Evolutionary conservation across 2,113 vertebrate species (phyloP), one percentile per base, ranked within the genome.

Genomic region (Aramus guarauna): DNA sequence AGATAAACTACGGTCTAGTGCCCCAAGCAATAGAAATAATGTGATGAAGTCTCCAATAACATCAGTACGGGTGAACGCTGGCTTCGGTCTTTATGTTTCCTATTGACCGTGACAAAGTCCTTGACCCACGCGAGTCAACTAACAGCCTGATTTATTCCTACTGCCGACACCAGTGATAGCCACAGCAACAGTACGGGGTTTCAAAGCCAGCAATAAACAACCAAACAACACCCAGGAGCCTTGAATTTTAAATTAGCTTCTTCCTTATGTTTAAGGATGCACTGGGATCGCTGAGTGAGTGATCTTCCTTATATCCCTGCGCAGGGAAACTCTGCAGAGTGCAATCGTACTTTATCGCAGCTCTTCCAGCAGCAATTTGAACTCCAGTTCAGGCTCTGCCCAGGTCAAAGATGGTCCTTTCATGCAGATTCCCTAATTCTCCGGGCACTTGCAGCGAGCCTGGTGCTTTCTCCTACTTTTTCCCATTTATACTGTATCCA

Each of bases 291-390:
- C 24, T 0, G 63, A 19, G 23, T 11, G 36, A 85, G 30, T 22
- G 9, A 41, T 41, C 48, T 32, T 36, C 5, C 45, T 23, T 10
- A 5, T 3, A 24, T 9, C 41, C 24, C 14, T 2, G 14, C 15
- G 0, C 1, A 8, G 48, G 50, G 55, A 15, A 39, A 23, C 47
- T 48, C 71, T 3, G 15, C 17, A 43, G 26, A 45, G 29, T 1
- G 10, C 30, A 9, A 6, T n/a, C 41, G 1, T 2, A 2, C 13
- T 30, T 80, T 26, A 21, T 26, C 3, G 12, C 9, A 2, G 36
- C 45, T 67, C 37, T 75, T 58, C 60, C 69, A 52, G 56, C 30
- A 21, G 43, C 22, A 6, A 16, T 29, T 15, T 15, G 32, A 63
- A 34, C 47, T 23, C 55, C 5, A 3, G n/a, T 26, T 41, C 56